Evolutionary conservation across 2,888 invertebrate species (phyloP).

Genomic region (Lamellibrachia satsuma): DNA sequence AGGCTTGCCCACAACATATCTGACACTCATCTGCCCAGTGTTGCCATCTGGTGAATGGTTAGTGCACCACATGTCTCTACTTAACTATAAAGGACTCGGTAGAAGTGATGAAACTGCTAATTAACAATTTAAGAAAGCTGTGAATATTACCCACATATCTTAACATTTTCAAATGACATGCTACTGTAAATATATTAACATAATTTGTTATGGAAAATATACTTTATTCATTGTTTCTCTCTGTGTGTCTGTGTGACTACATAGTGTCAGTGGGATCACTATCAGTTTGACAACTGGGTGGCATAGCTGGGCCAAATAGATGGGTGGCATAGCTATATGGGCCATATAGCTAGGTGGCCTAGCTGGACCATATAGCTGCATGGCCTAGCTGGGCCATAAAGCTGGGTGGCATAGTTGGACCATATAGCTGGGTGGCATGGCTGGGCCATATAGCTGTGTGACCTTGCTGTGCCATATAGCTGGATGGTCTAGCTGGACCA

Average conservation of each 20-base stretch:
- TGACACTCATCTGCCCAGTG: background rate
- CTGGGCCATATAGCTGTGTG: too few relatives aligned
- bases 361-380: background rate
- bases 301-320: background rate
- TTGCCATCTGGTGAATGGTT: constrained; percentile 7
- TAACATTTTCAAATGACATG: background rate
- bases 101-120: background rate
- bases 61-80: background rate
- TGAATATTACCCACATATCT: background rate
- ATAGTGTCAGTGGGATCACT: background rate
- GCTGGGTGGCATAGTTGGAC: background rate
- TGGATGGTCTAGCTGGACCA: background rate
- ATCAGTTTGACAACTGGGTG: background rate
- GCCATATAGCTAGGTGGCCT: background rate
- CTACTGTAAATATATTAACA: background rate
- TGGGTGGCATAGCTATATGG: background rate
- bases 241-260: background rate
- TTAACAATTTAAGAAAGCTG: background rate
- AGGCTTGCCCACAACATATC: background rate
- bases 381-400: background rate
- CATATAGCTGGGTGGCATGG: background rate
- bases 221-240: background rate
- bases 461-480: background rate
- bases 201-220: background rate
- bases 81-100: background rate